Conservation (phyloP, 1,140 invertebrate species). For the Drosophila nebulosa region DNA sequence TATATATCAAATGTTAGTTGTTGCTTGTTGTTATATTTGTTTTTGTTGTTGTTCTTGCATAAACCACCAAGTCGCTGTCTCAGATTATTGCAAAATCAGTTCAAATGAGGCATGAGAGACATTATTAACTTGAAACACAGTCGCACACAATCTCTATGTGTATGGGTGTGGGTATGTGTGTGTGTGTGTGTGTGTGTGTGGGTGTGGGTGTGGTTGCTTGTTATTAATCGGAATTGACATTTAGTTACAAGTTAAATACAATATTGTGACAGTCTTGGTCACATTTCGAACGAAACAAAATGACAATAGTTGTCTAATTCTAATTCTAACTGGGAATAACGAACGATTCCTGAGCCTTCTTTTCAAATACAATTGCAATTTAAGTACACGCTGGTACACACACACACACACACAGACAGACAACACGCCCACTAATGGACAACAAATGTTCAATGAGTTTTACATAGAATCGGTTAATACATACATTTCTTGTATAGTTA, state of each 20-base stretch:
- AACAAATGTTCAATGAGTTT: slow-evolving; percentile 38
- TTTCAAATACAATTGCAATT: neutral
- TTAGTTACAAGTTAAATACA: neutral
- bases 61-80: neutral
- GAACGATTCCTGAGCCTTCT: neutral
- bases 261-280: neutral
- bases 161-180: neutral
- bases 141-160: neutral
- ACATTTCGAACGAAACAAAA: neutral
- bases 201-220: neutral
- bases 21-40: no score
- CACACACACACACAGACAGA: slow-evolving; percentile 1
- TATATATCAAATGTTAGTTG: neutral
- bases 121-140: neutral
- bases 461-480: slow-evolving; percentile 15
- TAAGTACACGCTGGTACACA: slow-evolving; percentile 31
- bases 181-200: neutral
- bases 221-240: neutral
- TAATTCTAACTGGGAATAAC: neutral
- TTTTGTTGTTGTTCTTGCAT: no score
- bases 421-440: slow-evolving; percentile 13
- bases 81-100: neutral
- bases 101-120: neutral
- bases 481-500: slow-evolving; percentile 1
- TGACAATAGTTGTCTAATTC: neutral